Evolutionary conservation across 2,113 vertebrate genomes (phyloP).

Genomic region (Mungos mungo): DNA sequence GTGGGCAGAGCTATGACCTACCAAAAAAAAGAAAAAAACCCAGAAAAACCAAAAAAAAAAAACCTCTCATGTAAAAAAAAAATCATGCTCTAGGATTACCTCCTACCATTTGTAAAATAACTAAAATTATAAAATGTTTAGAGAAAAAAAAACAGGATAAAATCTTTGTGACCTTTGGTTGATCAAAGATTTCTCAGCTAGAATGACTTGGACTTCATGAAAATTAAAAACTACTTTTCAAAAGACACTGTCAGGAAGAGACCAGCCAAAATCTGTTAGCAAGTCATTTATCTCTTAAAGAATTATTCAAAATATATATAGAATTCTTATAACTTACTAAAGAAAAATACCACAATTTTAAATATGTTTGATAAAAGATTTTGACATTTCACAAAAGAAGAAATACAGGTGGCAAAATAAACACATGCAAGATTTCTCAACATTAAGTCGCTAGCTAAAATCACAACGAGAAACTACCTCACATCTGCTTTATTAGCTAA

Average conservation of each 20-base stretch:
- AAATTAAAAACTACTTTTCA: background rate
- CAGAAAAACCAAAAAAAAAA: no score
- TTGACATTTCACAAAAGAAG: conserved; percentile 1
- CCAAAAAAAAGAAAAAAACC: background rate
- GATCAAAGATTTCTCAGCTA: background rate
- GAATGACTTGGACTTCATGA: background rate
- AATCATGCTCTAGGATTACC: background rate
- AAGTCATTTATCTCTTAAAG: background rate
- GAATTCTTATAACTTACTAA: background rate
- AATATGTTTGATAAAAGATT: background rate
- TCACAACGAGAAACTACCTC: background rate
- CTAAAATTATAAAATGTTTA: background rate
- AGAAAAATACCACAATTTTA: background rate
- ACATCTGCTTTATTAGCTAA: background rate
- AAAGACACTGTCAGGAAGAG: background rate
- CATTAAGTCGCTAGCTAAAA: background rate
- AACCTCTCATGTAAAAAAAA: background rate
- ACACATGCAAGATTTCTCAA: background rate
- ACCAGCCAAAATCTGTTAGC: background rate
- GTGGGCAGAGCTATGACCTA: background rate
- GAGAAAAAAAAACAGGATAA: background rate
- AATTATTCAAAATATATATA: background rate
- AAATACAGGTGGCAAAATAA: background rate
- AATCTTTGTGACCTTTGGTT: background rate
- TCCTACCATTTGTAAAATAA: background rate